phyloP scores from a whole-genome alignment of 1,140 invertebrate species.

The Leptinotarsa lineolata region DNA sequence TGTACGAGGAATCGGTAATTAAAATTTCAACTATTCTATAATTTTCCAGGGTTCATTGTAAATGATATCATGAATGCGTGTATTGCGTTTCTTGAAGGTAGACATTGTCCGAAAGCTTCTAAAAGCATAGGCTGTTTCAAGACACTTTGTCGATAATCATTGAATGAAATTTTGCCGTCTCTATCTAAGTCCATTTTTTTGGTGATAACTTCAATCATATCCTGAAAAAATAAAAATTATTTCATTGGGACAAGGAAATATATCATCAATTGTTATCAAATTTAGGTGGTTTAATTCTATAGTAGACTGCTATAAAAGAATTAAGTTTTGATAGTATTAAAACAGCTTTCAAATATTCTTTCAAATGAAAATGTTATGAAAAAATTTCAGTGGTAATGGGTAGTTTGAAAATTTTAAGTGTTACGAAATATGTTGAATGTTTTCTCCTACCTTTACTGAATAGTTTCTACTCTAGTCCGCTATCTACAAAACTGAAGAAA shows the following conservation, averaged over 20 bases:
- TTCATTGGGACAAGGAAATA: neutral
- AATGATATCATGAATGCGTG: slow-evolving; percentile 66
- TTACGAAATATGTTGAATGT: too few relatives aligned
- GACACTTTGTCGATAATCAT: slow-evolving; percentile 73
- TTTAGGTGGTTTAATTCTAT: too few relatives aligned
- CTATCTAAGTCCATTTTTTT: slow-evolving; percentile 79
- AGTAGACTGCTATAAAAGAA: too few relatives aligned
- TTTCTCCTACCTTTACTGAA: too few relatives aligned
- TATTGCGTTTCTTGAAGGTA: slow-evolving; percentile 68
- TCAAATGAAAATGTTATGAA: too few relatives aligned
- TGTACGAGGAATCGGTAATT: slow-evolving; percentile 43
- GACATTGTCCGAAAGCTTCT: slow-evolving; percentile 78
- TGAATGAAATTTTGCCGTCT: slow-evolving; percentile 75
- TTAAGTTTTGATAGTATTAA: too few relatives aligned
- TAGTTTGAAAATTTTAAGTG: too few relatives aligned
- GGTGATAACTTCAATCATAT: slow-evolving; percentile 79
- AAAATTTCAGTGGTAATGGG: too few relatives aligned
- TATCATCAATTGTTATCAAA: too few relatives aligned
- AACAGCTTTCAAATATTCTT: too few relatives aligned
- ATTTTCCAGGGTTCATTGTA: slow-evolving; percentile 35
- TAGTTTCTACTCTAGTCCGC: too few relatives aligned
- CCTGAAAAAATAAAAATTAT: slow-evolving; percentile 58
- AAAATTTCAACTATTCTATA: slow-evolving; percentile 25
- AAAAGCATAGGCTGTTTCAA: slow-evolving; percentile 69
- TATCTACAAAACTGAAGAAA: too few relatives aligned